Conservation (phyloP, 2,888 invertebrate species). For the Clitarchus hookeri region DNA sequence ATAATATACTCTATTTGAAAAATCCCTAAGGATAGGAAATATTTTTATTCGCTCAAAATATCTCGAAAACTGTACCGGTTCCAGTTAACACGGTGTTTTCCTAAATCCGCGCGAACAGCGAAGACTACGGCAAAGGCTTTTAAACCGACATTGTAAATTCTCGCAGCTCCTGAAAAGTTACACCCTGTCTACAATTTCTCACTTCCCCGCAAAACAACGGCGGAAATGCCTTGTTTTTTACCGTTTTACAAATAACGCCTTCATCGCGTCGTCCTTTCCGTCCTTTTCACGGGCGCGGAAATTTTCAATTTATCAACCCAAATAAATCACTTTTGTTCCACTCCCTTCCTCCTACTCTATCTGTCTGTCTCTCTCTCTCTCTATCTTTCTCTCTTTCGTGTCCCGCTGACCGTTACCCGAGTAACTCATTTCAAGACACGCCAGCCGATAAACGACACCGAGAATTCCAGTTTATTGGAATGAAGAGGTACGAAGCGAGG, state of each 20-base stretch:
- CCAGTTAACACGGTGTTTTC: too few species aligned
- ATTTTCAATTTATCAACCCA: not conserved
- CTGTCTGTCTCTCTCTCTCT: not conserved
- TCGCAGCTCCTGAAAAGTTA: not conserved
- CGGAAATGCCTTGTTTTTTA: not conserved
- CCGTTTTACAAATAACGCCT: not conserved
- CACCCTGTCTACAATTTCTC: not conserved
- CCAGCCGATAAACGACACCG: not conserved
- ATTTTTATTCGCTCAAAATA: too few species aligned
- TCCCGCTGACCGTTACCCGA: not conserved
- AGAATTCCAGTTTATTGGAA: slow-evolving; percentile 1
- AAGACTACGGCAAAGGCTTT: too few species aligned
- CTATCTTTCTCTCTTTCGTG: not conserved
- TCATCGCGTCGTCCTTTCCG: not conserved
- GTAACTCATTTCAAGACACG: slow-evolving; percentile 8
- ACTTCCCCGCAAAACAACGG: not conserved
- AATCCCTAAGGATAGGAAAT: too few species aligned
- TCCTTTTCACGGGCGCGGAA: not conserved
- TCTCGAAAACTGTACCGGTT: too few species aligned
- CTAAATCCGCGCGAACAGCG: too few species aligned
- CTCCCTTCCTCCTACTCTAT: not conserved
- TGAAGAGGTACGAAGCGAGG: not conserved
- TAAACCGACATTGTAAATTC: too few species aligned
- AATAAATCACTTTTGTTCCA: not conserved
- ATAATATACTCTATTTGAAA: too few species aligned